These are phyloP conservation scores for Turritopsis rubra DNA, from an alignment of 30 jellyfish, hydroid and myxozoan species.

Conservation along the genomic window DNA sequence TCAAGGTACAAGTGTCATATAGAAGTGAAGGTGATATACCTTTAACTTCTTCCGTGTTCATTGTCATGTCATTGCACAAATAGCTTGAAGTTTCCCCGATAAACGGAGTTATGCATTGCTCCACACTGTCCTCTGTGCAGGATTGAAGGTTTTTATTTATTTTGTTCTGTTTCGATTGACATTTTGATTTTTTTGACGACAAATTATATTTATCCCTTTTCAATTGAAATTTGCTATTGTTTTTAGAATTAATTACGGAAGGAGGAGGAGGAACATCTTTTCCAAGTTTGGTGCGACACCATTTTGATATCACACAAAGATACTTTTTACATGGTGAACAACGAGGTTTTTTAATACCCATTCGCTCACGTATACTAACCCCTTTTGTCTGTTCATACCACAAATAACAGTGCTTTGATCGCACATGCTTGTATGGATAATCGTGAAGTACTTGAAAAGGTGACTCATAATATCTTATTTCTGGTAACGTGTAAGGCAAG, in stretches of 20 bases:
- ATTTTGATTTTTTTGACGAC: neutral
- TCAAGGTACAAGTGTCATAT: too few species aligned
- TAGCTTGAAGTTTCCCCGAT: too few species aligned
- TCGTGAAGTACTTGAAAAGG: conserved; percentile 3
- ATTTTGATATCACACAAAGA: neutral
- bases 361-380: conserved; percentile 1
- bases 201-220: neutral
- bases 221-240: neutral
- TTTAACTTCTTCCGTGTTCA: neutral
- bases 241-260: neutral
- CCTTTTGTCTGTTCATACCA: conserved; percentile 11
- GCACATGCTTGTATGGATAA: conserved; percentile 2
- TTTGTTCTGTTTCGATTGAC: too few species aligned
- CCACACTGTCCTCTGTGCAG: neutral
- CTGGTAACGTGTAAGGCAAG: neutral
- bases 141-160: neutral
- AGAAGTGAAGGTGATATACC: too few species aligned
- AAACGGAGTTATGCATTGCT: too few species aligned
- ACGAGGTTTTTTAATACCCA: neutral
- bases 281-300: conserved; percentile 8
- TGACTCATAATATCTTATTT: neutral
- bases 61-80: neutral
- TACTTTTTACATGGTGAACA: conserved; percentile 7
- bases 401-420: conserved; percentile 6
- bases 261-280: neutral